These are phyloP conservation scores for Lepidochrysops patricia DNA, from an alignment of 2,888 invertebrate species.

Conservation along the genomic window DNA sequence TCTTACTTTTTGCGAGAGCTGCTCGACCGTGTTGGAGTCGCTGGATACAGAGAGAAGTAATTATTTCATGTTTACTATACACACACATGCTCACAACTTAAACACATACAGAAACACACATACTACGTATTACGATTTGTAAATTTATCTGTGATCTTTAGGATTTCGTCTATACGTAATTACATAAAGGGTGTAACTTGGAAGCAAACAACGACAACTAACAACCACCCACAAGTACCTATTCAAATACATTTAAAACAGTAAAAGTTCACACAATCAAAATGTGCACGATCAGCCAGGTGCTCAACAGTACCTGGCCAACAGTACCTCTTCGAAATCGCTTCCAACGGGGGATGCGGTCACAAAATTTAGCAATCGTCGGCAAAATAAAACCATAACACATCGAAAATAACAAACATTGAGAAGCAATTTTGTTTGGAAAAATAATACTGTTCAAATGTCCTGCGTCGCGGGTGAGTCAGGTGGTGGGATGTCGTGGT, in stretches of 20 bases:
- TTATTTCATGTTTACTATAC: background rate
- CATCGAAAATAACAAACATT: slow-evolving; percentile 62
- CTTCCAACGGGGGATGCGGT: slow-evolving; percentile 47
- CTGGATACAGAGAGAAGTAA: background rate
- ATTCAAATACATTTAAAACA: slow-evolving; percentile 43
- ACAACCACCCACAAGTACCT: slow-evolving; percentile 60
- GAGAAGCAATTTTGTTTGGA: slow-evolving; percentile 68
- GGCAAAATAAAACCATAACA: slow-evolving; percentile 35
- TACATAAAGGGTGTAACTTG: slow-evolving; percentile 69
- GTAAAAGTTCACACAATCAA: slow-evolving; percentile 60
- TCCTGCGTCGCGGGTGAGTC: slow-evolving; percentile 71
- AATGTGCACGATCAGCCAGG: slow-evolving; percentile 48
- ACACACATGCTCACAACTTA: slow-evolving; percentile 57
- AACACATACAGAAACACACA: slow-evolving; percentile 50
- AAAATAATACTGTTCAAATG: slow-evolving; percentile 57
- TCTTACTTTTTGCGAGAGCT: background rate
- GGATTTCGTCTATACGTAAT: slow-evolving; percentile 31
- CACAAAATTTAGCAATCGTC: slow-evolving; percentile 28
- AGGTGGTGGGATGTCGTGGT: slow-evolving; percentile 57
- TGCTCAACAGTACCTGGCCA: slow-evolving; percentile 42
- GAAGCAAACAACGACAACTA: slow-evolving; percentile 70
- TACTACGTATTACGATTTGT: slow-evolving; percentile 43
- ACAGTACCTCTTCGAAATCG: slow-evolving; percentile 53
- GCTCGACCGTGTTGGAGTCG: background rate
- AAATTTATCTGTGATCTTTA: slow-evolving; percentile 70